Evolutionary conservation across 2,113 vertebrate genomes (phyloP), one percentile per base, ranked within the genome.

Genomic region (Vireo altiloquus): DNA sequence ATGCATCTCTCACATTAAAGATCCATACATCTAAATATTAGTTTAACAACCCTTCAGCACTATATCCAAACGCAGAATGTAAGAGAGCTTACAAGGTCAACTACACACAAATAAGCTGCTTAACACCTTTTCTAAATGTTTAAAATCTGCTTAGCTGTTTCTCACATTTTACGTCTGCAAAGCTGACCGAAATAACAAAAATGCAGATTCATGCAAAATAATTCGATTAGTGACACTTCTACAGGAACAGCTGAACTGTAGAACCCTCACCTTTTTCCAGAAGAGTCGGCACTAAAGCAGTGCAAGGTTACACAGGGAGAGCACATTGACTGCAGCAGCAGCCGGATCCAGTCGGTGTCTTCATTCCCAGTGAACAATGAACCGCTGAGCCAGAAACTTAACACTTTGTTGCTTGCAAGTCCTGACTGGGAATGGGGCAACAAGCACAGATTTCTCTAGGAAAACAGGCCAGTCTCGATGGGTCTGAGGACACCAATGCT

Each of bases 221-320:
- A 79, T 15, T 21, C 31, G n/a, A 13, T n/a, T 20, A 44, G 18
- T 18, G 13, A 46, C 27, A 35, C 52, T 91, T 52, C 18, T 59
- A 9, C 20, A 4, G 3, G n/a, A 56, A 7, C 4, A 88, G 79
- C 15, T 9, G 31, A 80, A 65, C 7, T 68, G 80, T 13, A 17
- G 23, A 76, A 33, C 3, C 3, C 94, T 94, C 90, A 96, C 97
- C 97, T 96, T 80, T n/a, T 86, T 95, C 89, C 92, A 92, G 82
- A 85, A 91, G 68, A 89, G 85, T 52, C 90, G 14, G 89, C 53
- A 60, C 74, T 75, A 19, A 78, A 71, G 89, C 70, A 94, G 94
- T 30, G 90, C 90, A 96, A 96, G 90, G 90, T 97, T 96, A 95
- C 44, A 19, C 11, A 19, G 74, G 65, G 86, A 93, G 74, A 93